These are phyloP conservation scores for Gandaritis pyraliata DNA, from an alignment of 2,888 invertebrate genomes.

Conservation along the genomic window DNA sequence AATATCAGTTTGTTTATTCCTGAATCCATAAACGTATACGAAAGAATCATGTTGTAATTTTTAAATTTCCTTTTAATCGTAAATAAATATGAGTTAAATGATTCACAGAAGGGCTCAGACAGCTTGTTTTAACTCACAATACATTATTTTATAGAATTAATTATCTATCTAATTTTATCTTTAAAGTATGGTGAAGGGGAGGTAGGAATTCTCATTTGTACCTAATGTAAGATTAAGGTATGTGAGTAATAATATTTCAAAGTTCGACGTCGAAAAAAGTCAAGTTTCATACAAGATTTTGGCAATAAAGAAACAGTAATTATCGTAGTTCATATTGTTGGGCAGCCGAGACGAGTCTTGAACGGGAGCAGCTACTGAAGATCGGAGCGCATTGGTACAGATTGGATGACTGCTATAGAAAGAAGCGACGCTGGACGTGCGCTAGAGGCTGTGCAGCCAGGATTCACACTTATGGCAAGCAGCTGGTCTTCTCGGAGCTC, in stretches of 20 bases:
- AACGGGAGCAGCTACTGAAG: constrained; percentile 60
- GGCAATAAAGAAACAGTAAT: neutral
- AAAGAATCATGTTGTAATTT: constrained; percentile 27
- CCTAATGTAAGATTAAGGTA: too few species aligned
- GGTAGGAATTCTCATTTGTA: too few species aligned
- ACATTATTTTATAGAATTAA: too few species aligned
- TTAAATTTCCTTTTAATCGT: constrained; percentile 10
- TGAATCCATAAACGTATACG: constrained; percentile 44
- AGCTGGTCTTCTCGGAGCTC: constrained; percentile 69
- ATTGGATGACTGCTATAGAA: constrained; percentile 65
- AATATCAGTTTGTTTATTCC: constrained; percentile 32
- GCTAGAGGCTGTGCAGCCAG: constrained; percentile 74
- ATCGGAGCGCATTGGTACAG: constrained; percentile 72
- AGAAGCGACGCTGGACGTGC: constrained; percentile 75
- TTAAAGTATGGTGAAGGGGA: too few species aligned
- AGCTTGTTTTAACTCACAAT: neutral
- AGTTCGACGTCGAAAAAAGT: too few species aligned
- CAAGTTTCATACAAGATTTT: neutral
- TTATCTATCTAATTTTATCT: too few species aligned
- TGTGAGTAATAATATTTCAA: too few species aligned
- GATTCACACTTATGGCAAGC: constrained; percentile 72
- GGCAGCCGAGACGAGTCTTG: constrained; percentile 31
- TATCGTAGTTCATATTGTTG: constrained; percentile 21
- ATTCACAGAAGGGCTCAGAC: too few species aligned
- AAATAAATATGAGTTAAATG: neutral